Conservation (phyloP, 2,797 vertebrate genomes). For the Sylvilagus floridanus region DNA sequence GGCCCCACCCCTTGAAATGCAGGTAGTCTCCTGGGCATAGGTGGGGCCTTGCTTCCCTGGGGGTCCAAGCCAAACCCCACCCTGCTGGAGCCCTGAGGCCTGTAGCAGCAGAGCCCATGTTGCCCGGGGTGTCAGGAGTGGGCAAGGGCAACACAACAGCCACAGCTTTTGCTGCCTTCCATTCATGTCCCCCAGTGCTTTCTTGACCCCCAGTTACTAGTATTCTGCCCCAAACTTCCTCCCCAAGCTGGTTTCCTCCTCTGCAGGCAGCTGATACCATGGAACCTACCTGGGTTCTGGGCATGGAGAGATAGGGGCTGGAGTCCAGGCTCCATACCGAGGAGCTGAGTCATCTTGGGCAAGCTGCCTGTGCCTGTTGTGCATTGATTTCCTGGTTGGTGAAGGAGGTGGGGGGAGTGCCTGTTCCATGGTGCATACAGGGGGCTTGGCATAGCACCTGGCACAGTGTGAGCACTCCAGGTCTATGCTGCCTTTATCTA, state of each 20-base stretch:
- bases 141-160: not conserved
- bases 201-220: not conserved
- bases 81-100: not conserved
- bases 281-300: not conserved
- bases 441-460: not conserved
- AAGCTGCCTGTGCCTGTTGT: not conserved
- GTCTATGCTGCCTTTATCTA: not conserved
- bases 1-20: slow-evolving; percentile 7
- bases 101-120: not conserved
- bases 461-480: not conserved
- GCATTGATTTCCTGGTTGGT: not conserved
- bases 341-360: slow-evolving; percentile 15
- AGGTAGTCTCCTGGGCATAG: slow-evolving; percentile 61
- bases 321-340: not conserved
- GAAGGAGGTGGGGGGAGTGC: not conserved
- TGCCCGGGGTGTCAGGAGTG: not conserved
- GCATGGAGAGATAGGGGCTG: not conserved
- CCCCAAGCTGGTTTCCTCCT: slow-evolving; percentile 30
- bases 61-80: slow-evolving; percentile 42
- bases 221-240: not conserved
- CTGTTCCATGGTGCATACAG: not conserved
- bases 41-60: slow-evolving; percentile 4
- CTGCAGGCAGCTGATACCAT: not conserved
- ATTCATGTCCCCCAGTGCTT: not conserved
- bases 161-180: not conserved